A percentile compares a stretch with the other conserved stretches of the same genome.
phyloP scores from a whole-genome alignment of 2,113 vertebrate genomes.

The Oenanthe oenanthe region DNA sequence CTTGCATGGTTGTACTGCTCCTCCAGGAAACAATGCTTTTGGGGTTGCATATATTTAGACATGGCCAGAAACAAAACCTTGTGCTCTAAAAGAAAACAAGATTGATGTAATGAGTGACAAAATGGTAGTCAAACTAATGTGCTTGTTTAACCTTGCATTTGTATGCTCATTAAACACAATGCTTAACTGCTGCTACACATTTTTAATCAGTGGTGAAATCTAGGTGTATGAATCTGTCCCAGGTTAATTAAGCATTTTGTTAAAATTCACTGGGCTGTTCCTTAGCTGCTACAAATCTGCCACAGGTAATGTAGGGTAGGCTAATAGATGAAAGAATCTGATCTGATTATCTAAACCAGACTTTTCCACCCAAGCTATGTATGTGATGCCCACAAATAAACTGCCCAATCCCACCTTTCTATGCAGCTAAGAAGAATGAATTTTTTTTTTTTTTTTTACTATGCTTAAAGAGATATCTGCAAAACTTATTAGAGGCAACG shows the following conservation, averaged over 20 bases:
- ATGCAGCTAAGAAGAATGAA: not conserved
- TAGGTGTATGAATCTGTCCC: not conserved
- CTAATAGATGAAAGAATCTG: not conserved
- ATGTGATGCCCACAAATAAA: not conserved
- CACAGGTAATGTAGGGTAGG: not conserved
- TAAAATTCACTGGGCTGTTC: not conserved
- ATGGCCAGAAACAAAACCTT: not conserved
- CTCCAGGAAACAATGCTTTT: not conserved
- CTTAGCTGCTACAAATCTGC: not conserved
- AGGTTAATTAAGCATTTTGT: not conserved
- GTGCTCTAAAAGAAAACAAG: not conserved
- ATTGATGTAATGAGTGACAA: not conserved
- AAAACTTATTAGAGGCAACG: not conserved
- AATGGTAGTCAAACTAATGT: not conserved
- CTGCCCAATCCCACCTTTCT: not conserved
- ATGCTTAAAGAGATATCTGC: not conserved
- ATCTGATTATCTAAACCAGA: not conserved
- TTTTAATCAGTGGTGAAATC: not conserved
- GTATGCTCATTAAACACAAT: not conserved
- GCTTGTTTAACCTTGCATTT: not conserved
- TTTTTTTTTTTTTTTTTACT: not conserved
- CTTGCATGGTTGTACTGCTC: not conserved
- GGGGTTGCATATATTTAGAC: not conserved
- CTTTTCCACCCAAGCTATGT: not conserved
- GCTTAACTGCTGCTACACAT: not conserved